Percentiles rank a stretch among this genome's conserved stretches.
Conservation (phyloP, 2,888 invertebrate genomes). For the Lottia gigantea region DNA sequence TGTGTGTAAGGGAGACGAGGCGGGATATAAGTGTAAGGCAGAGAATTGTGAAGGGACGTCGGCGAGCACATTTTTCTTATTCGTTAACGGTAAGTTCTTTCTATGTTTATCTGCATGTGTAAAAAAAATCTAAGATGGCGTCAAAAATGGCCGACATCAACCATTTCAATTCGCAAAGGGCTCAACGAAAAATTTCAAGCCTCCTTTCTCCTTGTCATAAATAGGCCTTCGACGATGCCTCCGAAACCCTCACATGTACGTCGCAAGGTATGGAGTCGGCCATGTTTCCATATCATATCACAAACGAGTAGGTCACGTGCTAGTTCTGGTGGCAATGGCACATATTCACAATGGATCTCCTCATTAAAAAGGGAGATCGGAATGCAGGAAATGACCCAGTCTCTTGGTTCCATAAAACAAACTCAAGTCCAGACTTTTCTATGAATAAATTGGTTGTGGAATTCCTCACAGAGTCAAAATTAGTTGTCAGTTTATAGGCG, state of each 20-base stretch:
- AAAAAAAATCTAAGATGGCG: neutral
- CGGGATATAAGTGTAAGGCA: conserved; percentile 50
- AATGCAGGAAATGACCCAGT: too few species aligned
- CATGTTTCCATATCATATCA: too few species aligned
- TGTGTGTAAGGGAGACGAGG: conserved; percentile 55
- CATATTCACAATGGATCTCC: too few species aligned
- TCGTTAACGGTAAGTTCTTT: conserved; percentile 46
- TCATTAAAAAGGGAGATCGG: too few species aligned
- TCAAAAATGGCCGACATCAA: neutral
- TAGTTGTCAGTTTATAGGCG: too few species aligned
- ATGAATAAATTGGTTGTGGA: too few species aligned
- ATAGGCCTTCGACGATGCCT: neutral
- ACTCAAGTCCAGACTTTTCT: too few species aligned
- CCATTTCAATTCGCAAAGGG: neutral
- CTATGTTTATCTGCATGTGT: neutral
- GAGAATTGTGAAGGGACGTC: conserved; percentile 56
- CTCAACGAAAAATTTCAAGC: neutral
- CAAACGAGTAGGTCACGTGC: neutral
- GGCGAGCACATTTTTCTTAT: conserved; percentile 52
- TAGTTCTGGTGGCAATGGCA: neutral
- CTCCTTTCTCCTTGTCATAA: neutral
- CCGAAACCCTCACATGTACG: too few species aligned
- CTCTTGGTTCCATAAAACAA: too few species aligned
- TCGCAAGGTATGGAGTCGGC: too few species aligned
- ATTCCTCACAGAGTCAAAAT: too few species aligned